Percentiles rank a stretch among this genome's conserved stretches.
Conservation (phyloP, 1,140 invertebrate species). For the Lordiphosa clarofinis region DNA sequence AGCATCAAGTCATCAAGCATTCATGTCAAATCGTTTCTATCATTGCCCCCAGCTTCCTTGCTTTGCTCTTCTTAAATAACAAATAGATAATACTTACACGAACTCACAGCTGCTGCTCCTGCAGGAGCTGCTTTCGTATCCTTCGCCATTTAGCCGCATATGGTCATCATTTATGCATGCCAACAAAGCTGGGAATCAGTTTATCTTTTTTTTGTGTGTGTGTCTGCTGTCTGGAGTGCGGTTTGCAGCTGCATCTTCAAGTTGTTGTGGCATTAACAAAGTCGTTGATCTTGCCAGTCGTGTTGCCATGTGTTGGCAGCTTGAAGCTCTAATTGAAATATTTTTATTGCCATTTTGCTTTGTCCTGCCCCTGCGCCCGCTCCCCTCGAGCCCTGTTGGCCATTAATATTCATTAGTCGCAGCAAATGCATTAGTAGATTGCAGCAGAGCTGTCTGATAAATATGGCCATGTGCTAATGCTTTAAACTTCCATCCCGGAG, state of each 20-base stretch:
- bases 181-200: conserved; percentile 31
- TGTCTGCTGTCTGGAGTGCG: conserved; percentile 28
- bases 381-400: background rate
- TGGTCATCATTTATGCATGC: conserved; percentile 56
- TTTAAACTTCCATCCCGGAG: conserved; percentile 35
- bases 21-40: too few relatives aligned
- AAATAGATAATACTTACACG: too few relatives aligned
- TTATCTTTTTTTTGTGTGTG: conserved; percentile 39
- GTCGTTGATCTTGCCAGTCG: conserved; percentile 63
- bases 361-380: background rate
- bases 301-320: conserved; percentile 62
- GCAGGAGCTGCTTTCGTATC: background rate
- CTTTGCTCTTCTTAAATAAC: too few relatives aligned
- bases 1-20: too few relatives aligned
- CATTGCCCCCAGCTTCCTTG: background rate
- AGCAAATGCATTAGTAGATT: conserved; percentile 72
- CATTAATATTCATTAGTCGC: conserved; percentile 73
- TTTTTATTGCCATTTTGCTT: conserved; percentile 58
- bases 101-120: background rate
- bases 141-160: conserved; percentile 10
- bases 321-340: conserved; percentile 69
- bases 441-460: conserved; percentile 53
- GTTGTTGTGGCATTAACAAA: conserved; percentile 71
- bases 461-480: conserved; percentile 62
- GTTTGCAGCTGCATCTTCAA: conserved; percentile 58